A percentile compares a stretch with the other conserved stretches of the same genome.
Evolutionary conservation across 1,140 invertebrate genomes (phyloP).

Genomic region (Homalodisca vitripennis): DNA sequence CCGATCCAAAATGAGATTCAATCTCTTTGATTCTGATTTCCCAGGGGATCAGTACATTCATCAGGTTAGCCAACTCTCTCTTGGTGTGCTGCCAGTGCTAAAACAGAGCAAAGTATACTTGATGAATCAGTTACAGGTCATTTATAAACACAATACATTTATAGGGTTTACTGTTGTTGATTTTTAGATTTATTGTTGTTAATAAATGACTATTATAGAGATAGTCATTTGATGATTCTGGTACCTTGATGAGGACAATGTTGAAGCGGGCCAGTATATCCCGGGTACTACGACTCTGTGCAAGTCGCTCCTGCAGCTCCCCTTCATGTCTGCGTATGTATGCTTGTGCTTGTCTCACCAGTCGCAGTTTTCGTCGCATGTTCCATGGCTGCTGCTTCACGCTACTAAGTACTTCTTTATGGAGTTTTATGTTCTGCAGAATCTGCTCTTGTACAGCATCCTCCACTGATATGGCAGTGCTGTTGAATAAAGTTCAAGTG

Average conservation of each 20-base stretch:
- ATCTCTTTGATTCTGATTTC: slow-evolving; percentile 94
- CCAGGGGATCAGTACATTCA: slow-evolving; percentile 89
- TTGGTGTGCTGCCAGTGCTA: slow-evolving; percentile 81
- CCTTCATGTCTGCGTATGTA: slow-evolving; percentile 89
- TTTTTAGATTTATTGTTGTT: too few relatives aligned
- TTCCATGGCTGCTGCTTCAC: slow-evolving; percentile 88
- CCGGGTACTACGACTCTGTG: slow-evolving; percentile 80
- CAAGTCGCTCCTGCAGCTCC: slow-evolving; percentile 82
- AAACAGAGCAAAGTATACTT: too few relatives aligned
- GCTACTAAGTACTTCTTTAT: slow-evolving; percentile 89
- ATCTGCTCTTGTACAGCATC: slow-evolving; percentile 76
- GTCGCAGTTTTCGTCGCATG: slow-evolving; percentile 80
- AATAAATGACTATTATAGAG: too few relatives aligned
- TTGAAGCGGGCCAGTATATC: slow-evolving; percentile 82
- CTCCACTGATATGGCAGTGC: slow-evolving; percentile 73
- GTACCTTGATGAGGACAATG: slow-evolving; percentile 71
- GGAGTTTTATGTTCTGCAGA: slow-evolving; percentile 86
- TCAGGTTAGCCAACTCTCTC: slow-evolving; percentile 80
- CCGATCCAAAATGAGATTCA: slow-evolving; percentile 97
- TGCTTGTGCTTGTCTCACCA: slow-evolving; percentile 81
- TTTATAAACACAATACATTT: too few relatives aligned
- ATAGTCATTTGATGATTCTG: slow-evolving; percentile 35
- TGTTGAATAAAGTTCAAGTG: too few relatives aligned
- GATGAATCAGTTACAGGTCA: too few relatives aligned
- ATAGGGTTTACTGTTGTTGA: too few relatives aligned